These are phyloP conservation scores for Alviniconcha marisindica DNA, from an alignment of 1,140 invertebrate genomes.

Conservation along the genomic window DNA sequence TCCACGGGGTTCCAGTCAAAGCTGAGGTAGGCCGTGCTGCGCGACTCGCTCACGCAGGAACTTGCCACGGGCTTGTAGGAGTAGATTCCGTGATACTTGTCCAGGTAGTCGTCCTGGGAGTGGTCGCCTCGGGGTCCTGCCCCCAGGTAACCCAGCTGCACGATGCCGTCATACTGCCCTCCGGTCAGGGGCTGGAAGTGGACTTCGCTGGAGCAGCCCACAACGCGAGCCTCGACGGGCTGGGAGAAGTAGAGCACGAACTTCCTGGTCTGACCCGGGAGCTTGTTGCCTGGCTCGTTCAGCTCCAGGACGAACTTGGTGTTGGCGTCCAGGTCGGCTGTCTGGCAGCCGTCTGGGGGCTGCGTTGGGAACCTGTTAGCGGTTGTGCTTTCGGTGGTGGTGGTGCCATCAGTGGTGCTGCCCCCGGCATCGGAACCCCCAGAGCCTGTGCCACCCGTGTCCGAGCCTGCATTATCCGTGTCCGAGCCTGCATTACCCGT, in stretches of 20 bases:
- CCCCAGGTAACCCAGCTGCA: constrained; percentile 65
- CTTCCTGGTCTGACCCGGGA: constrained; percentile 64
- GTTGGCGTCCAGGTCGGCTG: constrained; percentile 7
- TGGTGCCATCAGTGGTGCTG: not conserved
- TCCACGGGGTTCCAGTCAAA: constrained; percentile 65
- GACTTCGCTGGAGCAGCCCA: constrained; percentile 45
- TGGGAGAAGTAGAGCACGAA: constrained; percentile 64
- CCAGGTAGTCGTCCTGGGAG: constrained; percentile 53
- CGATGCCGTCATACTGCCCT: constrained; percentile 57
- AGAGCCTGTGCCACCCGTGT: too few relatives aligned
- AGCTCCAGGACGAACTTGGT: constrained; percentile 66
- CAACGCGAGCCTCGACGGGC: constrained; percentile 49
- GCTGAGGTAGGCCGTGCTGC: constrained; percentile 49
- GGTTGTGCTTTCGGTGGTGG: not conserved
- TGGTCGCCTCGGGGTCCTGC: constrained; percentile 57
- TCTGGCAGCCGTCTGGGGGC: not conserved
- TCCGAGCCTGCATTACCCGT: not conserved
- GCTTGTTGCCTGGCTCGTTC: constrained; percentile 62
- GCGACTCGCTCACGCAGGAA: constrained; percentile 59
- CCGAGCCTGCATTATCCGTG: too few relatives aligned
- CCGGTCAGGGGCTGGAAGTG: constrained; percentile 52
- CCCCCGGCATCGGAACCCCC: not conserved
- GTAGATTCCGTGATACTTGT: constrained; percentile 59
- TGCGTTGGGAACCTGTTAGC: not conserved
- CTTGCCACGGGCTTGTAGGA: constrained; percentile 60